Evolutionary conservation across 2,113 vertebrate species (phyloP), one percentile per base, ranked within the genome.

Genomic region (Pavo muticus): DNA sequence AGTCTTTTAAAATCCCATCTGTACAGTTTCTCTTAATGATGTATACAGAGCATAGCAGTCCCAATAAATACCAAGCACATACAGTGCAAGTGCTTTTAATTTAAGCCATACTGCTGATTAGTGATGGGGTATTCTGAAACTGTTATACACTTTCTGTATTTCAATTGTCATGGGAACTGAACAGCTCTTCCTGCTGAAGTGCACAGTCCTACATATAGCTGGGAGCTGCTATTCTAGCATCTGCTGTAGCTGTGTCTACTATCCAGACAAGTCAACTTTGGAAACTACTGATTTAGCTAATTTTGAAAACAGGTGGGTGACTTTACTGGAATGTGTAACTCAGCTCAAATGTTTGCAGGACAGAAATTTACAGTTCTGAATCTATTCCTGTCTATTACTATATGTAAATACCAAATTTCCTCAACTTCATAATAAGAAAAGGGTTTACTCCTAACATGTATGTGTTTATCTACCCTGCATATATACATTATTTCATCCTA

Each of bases 1-100:
- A 70, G 80, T 77, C 76, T 97, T 93, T 94, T 88, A 94, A 95
- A 94, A 93, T 90, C 85, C 81, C 82, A 84, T 94, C 91, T 95
- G 85, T 86, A 93, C 71, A 78, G 45, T 88, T 95, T 79, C 40
- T 94, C 83, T 86, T 95, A 96, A 90, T 94, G 78, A 93, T 82
- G 60, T 89, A 61, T 93, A 82, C 35, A 40, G 78, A 82, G 44
- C 24, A 15, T 65, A 82, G 70, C 70, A 84, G 75, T 77, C 78
- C 69, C 44, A 72, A 30, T 95, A 96, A 96, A 95, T 84, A 91
- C 40, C 57, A 91, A 84, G 54, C 61, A 76, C 37, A 85, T 56
- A 74, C 56, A 83, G 79, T 91, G 73, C 59, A 85, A 92, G 39
- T 89, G 21, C 32, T 84, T 96, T 92, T 89, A 37, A 76, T 91